phyloP scores from a whole-genome alignment of 1,140 invertebrate genomes.

The Globodera rostochiensis region DNA sequence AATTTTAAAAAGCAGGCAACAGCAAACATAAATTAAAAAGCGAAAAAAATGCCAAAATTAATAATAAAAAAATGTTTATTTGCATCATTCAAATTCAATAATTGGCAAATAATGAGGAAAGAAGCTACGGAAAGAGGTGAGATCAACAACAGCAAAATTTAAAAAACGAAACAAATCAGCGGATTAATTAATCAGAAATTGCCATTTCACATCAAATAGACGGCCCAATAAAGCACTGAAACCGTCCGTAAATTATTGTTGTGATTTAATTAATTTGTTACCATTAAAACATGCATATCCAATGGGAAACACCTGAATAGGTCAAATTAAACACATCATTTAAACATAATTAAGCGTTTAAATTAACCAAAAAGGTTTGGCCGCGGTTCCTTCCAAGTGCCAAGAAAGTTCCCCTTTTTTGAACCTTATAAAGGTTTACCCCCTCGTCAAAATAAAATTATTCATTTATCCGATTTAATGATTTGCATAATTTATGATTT shows the following conservation, averaged over 20 bases:
- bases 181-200: background rate
- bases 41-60: background rate
- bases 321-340: background rate
- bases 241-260: background rate
- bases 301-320: constrained; percentile 62
- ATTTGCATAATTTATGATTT: no score
- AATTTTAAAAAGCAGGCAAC: constrained; percentile 3
- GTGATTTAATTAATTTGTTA: constrained; percentile 40
- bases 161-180: constrained; percentile 12
- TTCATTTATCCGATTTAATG: no score
- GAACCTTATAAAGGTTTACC: no score
- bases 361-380: no score
- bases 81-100: background rate
- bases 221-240: constrained; percentile 64
- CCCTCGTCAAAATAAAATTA: no score
- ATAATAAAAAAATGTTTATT: background rate
- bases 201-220: constrained; percentile 60
- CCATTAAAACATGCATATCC: constrained; percentile 65
- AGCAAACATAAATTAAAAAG: constrained; percentile 6
- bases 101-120: constrained; percentile 14
- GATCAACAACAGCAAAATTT: constrained; percentile 9
- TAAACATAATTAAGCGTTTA: background rate
- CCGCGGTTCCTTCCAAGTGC: no score
- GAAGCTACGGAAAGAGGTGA: constrained; percentile 9
- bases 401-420: no score